Evolutionary conservation across 2,888 invertebrate genomes (phyloP), one percentile per base, ranked within the genome.

Genomic region (Panopea generosa): DNA sequence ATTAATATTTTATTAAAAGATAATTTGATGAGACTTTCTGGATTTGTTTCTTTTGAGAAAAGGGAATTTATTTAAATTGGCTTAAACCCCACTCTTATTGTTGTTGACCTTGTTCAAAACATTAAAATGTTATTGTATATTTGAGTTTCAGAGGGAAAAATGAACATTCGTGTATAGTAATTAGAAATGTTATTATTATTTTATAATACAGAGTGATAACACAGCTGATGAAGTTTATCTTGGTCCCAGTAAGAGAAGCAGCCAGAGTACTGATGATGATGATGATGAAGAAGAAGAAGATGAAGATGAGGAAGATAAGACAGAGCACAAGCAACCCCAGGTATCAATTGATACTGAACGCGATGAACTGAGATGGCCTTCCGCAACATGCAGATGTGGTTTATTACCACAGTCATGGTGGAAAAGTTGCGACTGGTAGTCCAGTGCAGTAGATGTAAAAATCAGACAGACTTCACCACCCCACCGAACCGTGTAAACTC

Each of bases 311-410:
- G 38, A 63, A 22, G 57, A 52, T 9, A 65, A 22, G 66, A 16
- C 61, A 22, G 69, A 43, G 22, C 67, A 63, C 18, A 16, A 63
- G 27, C 49, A 74, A 45, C 71, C 67, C 9, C 22, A 65, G 60
- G 68, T 77, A 9, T 55, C 57, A 33, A 56, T 56, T 0, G 82
- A 82, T 18, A 72, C 76, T n/a, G 86, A 86, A 27, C 78, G 83
- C 84, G 80, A 53, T 93, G 93, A 16, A 92, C 91, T 9, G 92
- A 93, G 74, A 81, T 93, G 22, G 83, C 83, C 16, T 85, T 92
- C 57, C 71, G 84, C 20, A 86, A 88, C 70, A 79, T 92, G 52
- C 89, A 91, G 80, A 84, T 92, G 45, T 84, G 82, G 47, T 91
- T 90, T 56, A 85, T 85, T 27, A 87, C 89, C 2, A 89, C 92